Percentiles rank a stretch among this genome's conserved stretches.
phyloP scores from a whole-genome alignment of 2,888 invertebrate species.

The Calameuta pallipes region DNA sequence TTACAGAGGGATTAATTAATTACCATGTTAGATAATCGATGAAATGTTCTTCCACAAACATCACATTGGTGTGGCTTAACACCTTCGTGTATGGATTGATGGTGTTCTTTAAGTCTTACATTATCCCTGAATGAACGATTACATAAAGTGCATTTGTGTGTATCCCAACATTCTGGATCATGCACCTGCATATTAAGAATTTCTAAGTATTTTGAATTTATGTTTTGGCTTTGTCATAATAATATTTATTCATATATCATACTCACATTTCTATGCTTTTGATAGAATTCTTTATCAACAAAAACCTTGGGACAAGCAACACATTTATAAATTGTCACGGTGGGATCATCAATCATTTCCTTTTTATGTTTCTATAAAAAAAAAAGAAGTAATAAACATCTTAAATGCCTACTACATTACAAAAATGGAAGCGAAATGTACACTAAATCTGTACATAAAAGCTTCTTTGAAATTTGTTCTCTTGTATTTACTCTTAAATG shows the following conservation, averaged over 20 bases:
- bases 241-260: not conserved
- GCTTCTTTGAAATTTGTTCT: not conserved
- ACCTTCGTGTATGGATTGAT: slow-evolving; percentile 43
- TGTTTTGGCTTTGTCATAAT: slow-evolving; percentile 18
- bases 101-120: slow-evolving; percentile 41
- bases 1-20: slow-evolving; percentile 4
- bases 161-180: slow-evolving; percentile 25
- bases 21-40: slow-evolving; percentile 47
- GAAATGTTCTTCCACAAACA: slow-evolving; percentile 43
- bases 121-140: slow-evolving; percentile 45
- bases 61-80: slow-evolving; percentile 47
- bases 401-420: not conserved
- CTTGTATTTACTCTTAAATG: slow-evolving; percentile 36
- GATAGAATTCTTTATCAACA: slow-evolving; percentile 45
- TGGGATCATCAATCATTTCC: slow-evolving; percentile 42
- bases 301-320: slow-evolving; percentile 47
- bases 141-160: slow-evolving; percentile 26
- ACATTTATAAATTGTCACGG: slow-evolving; percentile 37
- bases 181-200: slow-evolving; percentile 11
- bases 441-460: not conserved
- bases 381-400: slow-evolving; percentile 8
- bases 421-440: not conserved
- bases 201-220: slow-evolving; percentile 23
- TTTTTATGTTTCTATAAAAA: slow-evolving; percentile 39
- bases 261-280: slow-evolving; percentile 46